Percentiles rank a stretch among this genome's conserved stretches.
Evolutionary conservation across 2,113 vertebrate species (phyloP).

Genomic region (Chaetura pelagica): DNA sequence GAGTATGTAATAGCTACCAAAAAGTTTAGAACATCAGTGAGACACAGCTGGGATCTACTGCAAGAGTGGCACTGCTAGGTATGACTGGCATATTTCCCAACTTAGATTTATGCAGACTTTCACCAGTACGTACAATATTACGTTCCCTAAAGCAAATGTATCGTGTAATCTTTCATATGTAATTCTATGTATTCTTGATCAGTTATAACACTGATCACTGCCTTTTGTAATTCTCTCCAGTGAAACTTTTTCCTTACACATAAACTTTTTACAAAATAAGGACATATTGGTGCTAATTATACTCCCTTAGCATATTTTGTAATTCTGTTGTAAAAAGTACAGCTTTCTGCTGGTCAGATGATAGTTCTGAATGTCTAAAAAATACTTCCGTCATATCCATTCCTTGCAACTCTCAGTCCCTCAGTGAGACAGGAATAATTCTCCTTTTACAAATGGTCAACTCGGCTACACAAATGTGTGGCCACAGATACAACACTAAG

Average conservation of each 20-base stretch:
- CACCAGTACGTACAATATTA: slow-evolving; percentile 21
- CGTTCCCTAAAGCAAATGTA: slow-evolving; percentile 25
- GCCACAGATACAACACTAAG: neutral
- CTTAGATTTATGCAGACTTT: neutral
- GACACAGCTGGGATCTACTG: neutral
- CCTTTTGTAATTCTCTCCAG: neutral
- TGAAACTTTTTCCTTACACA: neutral
- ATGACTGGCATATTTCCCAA: slow-evolving; percentile 29
- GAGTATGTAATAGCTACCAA: neutral
- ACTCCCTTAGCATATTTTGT: neutral
- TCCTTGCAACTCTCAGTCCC: neutral
- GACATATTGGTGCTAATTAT: neutral
- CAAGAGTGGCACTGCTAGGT: neutral
- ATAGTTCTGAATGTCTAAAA: neutral
- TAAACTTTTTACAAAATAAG: neutral
- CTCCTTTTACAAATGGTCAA: neutral
- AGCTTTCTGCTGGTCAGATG: neutral
- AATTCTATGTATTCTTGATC: neutral
- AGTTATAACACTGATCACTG: neutral
- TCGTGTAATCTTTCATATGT: neutral
- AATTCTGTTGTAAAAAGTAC: neutral
- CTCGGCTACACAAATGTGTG: too few relatives aligned
- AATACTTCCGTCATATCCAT: neutral
- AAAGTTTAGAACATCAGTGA: slow-evolving; percentile 13
- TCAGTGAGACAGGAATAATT: neutral